phyloP scores from a whole-genome alignment of 2,888 invertebrate genomes.

The Platerodrilus igneus region DNA sequence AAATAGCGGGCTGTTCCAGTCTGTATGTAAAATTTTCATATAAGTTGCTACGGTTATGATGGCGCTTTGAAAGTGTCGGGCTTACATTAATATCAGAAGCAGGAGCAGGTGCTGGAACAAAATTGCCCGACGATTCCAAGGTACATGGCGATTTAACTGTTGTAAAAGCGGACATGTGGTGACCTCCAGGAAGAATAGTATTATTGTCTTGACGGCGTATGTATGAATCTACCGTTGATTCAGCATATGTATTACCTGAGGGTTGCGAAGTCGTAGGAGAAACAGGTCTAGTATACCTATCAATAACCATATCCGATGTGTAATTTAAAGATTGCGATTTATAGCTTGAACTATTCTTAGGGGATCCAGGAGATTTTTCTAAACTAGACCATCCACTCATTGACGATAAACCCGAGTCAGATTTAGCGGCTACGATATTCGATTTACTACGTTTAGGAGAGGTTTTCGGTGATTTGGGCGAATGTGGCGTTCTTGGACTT shows the following conservation, averaged over 20 bases:
- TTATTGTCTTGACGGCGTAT: conserved; percentile 31
- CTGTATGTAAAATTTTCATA: conserved; percentile 49
- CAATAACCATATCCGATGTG: conserved; percentile 26
- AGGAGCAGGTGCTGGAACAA: conserved; percentile 53
- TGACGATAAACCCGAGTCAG: conserved; percentile 81
- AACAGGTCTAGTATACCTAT: conserved; percentile 14
- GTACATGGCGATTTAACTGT: conserved; percentile 52
- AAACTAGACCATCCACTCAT: conserved; percentile 84
- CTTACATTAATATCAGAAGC: conserved; percentile 51
- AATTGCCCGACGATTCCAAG: conserved; percentile 49
- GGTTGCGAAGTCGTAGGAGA: conserved; percentile 35
- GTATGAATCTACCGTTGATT: conserved; percentile 56
- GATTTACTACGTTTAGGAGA: conserved; percentile 65
- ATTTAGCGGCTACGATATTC: conserved; percentile 70
- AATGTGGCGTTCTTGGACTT: conserved; percentile 59
- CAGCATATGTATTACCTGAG: conserved; percentile 50
- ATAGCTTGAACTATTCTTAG: conserved; percentile 51
- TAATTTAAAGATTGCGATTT: conserved; percentile 32
- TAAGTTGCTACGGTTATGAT: conserved; percentile 35
- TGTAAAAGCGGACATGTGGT: conserved; percentile 54
- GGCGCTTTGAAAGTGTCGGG: conserved; percentile 48
- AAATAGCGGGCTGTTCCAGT: conserved; percentile 62
- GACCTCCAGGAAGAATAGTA: conserved; percentile 47
- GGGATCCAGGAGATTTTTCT: conserved; percentile 80
- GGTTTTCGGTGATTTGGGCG: conserved; percentile 68